Conservation (phyloP, 2,888 invertebrate genomes). For the Agriotes lineatus region DNA sequence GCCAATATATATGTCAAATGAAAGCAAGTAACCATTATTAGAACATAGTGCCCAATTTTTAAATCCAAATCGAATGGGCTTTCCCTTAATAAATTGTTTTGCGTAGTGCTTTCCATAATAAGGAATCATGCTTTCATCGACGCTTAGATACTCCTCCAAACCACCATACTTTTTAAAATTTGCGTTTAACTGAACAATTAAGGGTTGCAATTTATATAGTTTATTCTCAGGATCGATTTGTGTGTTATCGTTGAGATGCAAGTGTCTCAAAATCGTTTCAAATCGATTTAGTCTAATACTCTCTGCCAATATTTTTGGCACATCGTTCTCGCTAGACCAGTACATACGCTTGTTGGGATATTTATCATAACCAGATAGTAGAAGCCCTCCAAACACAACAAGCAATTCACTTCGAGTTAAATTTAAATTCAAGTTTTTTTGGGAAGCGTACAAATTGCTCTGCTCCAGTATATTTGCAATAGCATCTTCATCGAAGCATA, state of each 20-base stretch:
- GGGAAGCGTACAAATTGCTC: not conserved
- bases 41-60: constrained; percentile 50
- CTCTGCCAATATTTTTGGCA: constrained; percentile 37
- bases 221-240: not conserved
- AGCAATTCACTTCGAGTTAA: too few relatives aligned
- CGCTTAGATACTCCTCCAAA: constrained; percentile 37
- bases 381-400: too few relatives aligned
- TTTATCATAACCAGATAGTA: too few relatives aligned
- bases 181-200: constrained; percentile 23
- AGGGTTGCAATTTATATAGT: not conserved
- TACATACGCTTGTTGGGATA: constrained; percentile 34
- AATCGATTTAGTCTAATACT: constrained; percentile 40
- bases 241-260: not conserved
- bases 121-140: constrained; percentile 50
- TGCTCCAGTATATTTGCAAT: not conserved
- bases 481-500: not conserved
- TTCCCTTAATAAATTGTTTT: constrained; percentile 48
- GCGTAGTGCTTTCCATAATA: constrained; percentile 49
- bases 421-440: too few relatives aligned
- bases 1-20: constrained; percentile 48
- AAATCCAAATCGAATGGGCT: constrained; percentile 50
- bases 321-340: constrained; percentile 37
- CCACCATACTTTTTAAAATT: constrained; percentile 32
- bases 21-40: constrained; percentile 21
- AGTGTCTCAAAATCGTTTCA: constrained; percentile 40